Conservation (phyloP, 1,140 invertebrate genomes). For the Mycetomoellerius zeteki region DNA sequence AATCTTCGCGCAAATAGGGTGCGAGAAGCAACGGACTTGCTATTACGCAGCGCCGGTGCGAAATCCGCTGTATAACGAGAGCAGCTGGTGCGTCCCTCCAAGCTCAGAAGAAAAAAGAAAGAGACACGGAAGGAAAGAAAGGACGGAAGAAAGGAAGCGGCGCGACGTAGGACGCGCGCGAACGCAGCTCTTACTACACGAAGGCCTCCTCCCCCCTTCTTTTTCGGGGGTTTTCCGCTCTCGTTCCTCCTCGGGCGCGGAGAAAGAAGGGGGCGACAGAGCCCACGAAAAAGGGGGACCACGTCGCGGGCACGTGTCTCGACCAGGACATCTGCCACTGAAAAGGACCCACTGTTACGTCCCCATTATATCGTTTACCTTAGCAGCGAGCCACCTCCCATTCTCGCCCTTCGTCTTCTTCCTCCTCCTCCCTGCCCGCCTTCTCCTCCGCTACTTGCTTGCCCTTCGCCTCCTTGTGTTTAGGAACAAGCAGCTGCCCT, state of each 20-base stretch:
- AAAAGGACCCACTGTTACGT: conserved; percentile 83
- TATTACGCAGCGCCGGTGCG: conserved; percentile 54
- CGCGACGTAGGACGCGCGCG: conserved; percentile 33
- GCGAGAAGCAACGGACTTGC: conserved; percentile 35
- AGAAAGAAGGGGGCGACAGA: conserved; percentile 51
- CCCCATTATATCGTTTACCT: conserved; percentile 83
- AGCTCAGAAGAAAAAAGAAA: conserved; percentile 39
- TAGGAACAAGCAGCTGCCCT: conserved; percentile 75
- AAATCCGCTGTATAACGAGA: conserved; percentile 68
- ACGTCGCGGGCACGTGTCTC: conserved; percentile 82
- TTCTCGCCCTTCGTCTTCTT: conserved; percentile 59
- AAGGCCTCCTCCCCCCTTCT: background rate
- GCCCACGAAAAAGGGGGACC: conserved; percentile 60
- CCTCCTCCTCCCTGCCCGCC: conserved; percentile 42
- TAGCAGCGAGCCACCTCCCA: conserved; percentile 78
- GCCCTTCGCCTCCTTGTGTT: conserved; percentile 71
- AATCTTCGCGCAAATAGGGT: conserved; percentile 41
- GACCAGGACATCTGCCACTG: conserved; percentile 83
- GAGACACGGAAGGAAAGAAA: conserved; percentile 49
- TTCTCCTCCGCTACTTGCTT: conserved; percentile 61
- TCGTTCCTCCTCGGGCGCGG: conserved; percentile 37
- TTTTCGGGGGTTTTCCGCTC: conserved; percentile 66
- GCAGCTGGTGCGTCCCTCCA: conserved; percentile 64
- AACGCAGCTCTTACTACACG: background rate
- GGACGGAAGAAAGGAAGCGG: conserved; percentile 35